A percentile compares a stretch with the other conserved stretches of the same genome.
phyloP scores from a whole-genome alignment of 2,888 invertebrate species.

The Idaea biselata region DNA sequence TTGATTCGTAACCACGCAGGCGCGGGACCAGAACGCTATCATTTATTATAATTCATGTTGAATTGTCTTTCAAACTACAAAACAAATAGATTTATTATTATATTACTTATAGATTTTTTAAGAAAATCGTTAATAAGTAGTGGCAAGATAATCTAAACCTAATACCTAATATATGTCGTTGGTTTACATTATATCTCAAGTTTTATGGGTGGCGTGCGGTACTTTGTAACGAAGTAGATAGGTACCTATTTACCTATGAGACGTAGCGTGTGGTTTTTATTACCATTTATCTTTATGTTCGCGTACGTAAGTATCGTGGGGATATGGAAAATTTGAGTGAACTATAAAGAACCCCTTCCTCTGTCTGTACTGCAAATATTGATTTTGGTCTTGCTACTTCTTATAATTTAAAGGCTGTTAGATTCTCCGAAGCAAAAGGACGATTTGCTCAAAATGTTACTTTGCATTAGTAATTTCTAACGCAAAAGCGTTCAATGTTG shows the following conservation, averaged over 20 bases:
- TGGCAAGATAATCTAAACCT: not conserved
- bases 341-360: not conserved
- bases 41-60: too few relatives aligned
- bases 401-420: not conserved
- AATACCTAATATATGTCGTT: not conserved
- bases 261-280: not conserved
- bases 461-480: not conserved
- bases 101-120: not conserved
- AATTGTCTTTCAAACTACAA: too few relatives aligned
- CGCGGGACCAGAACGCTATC: too few relatives aligned
- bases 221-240: not conserved
- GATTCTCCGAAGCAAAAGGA: not conserved
- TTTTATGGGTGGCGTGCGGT: not conserved
- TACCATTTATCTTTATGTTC: not conserved
- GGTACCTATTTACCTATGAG: not conserved
- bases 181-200: not conserved
- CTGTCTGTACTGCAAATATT: not conserved
- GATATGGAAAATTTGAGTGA: not conserved
- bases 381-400: not conserved
- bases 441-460: not conserved
- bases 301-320: not conserved
- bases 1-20: too few relatives aligned
- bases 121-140: not conserved
- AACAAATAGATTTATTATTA: too few relatives aligned
- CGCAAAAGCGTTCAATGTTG: not conserved